Conservation (phyloP, 2,113 vertebrate species). For the Chaenocephalus aceratus region DNA sequence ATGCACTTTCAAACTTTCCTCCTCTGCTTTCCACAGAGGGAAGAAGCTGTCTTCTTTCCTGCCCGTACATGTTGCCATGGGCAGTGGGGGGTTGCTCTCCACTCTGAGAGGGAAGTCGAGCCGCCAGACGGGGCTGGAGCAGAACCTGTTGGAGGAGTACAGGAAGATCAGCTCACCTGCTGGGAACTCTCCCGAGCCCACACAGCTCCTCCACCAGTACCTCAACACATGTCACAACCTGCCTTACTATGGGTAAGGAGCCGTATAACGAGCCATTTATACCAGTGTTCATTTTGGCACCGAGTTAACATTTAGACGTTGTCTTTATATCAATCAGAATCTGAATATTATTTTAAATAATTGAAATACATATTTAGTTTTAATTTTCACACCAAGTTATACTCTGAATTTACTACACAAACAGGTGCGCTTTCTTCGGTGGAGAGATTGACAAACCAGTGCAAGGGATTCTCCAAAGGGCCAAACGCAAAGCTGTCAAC, state of each 20-base stretch:
- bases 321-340: too few species aligned
- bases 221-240: constrained; percentile 89
- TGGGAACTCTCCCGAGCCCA: constrained; percentile 44
- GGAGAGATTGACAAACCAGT: constrained; percentile 91
- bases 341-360: too few species aligned
- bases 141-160: constrained; percentile 87
- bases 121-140: constrained; percentile 82
- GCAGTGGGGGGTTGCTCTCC: constrained; percentile 84
- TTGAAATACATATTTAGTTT: too few species aligned
- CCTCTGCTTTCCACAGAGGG: constrained; percentile 73
- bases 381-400: too few species aligned
- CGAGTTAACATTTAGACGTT: too few species aligned
- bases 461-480: constrained; percentile 88
- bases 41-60: constrained; percentile 89
- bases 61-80: constrained; percentile 86
- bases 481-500: constrained; percentile 86
- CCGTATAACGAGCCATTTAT: not conserved
- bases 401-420: not conserved
- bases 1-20: not conserved
- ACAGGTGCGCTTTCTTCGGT: constrained; percentile 89
- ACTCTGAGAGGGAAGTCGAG: constrained; percentile 84
- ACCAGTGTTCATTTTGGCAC: too few species aligned
- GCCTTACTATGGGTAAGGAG: constrained; percentile 90
- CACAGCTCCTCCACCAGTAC: constrained; percentile 84
- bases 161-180: constrained; percentile 74